Percentiles rank a stretch among this genome's conserved stretches.
These are phyloP conservation scores for Bovichtus diacanthus DNA, from an alignment of 2,797 vertebrate genomes.

Conservation along the genomic window DNA sequence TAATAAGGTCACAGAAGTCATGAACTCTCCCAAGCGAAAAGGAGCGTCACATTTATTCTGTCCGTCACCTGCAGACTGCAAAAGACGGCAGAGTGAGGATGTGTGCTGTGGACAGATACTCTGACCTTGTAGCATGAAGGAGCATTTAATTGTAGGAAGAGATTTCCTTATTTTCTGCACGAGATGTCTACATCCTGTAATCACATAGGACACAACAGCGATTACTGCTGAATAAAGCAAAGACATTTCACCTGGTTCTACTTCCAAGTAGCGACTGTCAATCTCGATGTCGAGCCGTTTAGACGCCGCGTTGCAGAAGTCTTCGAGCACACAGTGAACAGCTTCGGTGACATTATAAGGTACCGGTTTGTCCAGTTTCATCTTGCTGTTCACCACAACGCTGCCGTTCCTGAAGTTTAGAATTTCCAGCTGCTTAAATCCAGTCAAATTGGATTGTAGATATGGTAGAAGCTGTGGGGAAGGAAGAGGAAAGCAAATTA, in stretches of 20 bases:
- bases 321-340: slow-evolving; percentile 90
- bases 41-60: slow-evolving; percentile 18
- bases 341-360: slow-evolving; percentile 92
- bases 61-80: background rate
- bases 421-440: slow-evolving; percentile 95
- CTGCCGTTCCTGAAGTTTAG: slow-evolving; percentile 96
- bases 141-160: slow-evolving; percentile 8
- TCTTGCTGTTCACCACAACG: slow-evolving; percentile 94
- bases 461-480: slow-evolving; percentile 92
- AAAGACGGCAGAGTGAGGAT: background rate
- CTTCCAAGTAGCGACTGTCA: slow-evolving; percentile 91
- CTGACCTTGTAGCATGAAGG: slow-evolving; percentile 41
- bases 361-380: slow-evolving; percentile 91
- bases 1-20: slow-evolving; percentile 45
- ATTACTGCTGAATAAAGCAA: background rate
- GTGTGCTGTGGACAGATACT: background rate
- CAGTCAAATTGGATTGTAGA: slow-evolving; percentile 93
- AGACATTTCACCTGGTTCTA: slow-evolving; percentile 88
- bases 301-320: slow-evolving; percentile 89
- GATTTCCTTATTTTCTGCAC: background rate
- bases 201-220: background rate
- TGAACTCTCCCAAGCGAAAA: slow-evolving; percentile 22
- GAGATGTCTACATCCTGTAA: background rate
- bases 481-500: slow-evolving; percentile 18
- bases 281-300: slow-evolving; percentile 90